Conservation (phyloP, 2,888 invertebrate genomes). For the Drosophila infuscata region DNA sequence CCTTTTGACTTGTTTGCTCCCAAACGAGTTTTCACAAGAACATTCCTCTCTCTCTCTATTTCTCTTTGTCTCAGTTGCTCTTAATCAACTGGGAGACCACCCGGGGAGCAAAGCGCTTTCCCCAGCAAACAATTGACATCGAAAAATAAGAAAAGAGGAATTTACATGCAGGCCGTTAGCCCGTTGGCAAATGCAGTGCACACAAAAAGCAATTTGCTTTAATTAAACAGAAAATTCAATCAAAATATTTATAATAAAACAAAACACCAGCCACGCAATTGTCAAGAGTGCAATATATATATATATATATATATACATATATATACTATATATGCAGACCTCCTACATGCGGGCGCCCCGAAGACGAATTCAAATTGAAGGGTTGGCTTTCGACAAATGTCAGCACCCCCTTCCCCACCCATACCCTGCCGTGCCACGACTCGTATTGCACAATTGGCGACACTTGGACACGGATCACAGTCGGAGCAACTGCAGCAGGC, state of each 20-base stretch:
- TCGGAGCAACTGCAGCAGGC: slow-evolving; percentile 48
- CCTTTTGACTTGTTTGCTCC: neutral
- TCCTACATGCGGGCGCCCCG: slow-evolving; percentile 75
- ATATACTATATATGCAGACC: slow-evolving; percentile 25
- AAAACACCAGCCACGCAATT: slow-evolving; percentile 54
- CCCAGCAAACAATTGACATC: slow-evolving; percentile 29
- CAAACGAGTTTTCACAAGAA: neutral
- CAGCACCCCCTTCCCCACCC: neutral
- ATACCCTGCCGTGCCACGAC: neutral
- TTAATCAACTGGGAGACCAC: slow-evolving; percentile 41
- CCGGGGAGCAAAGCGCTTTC: slow-evolving; percentile 22
- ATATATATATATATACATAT: slow-evolving; percentile 15
- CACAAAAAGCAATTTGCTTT: slow-evolving; percentile 71
- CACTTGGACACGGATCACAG: slow-evolving; percentile 72
- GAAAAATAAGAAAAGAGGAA: slow-evolving; percentile 13
- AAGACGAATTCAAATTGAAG: slow-evolving; percentile 68
- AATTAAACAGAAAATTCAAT: slow-evolving; percentile 80
- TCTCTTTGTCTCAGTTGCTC: neutral
- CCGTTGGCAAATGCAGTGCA: slow-evolving; percentile 50
- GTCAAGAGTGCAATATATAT: slow-evolving; percentile 42
- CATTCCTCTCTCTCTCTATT: neutral
- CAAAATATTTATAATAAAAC: slow-evolving; percentile 77
- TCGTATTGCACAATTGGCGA: slow-evolving; percentile 60
- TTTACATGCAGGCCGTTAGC: slow-evolving; percentile 19
- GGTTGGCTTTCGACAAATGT: slow-evolving; percentile 54